Percentiles rank a stretch among this genome's conserved stretches.
These are phyloP conservation scores for Petrophora chlorosata DNA, from an alignment of 2,888 invertebrate genomes.

Conservation along the genomic window DNA sequence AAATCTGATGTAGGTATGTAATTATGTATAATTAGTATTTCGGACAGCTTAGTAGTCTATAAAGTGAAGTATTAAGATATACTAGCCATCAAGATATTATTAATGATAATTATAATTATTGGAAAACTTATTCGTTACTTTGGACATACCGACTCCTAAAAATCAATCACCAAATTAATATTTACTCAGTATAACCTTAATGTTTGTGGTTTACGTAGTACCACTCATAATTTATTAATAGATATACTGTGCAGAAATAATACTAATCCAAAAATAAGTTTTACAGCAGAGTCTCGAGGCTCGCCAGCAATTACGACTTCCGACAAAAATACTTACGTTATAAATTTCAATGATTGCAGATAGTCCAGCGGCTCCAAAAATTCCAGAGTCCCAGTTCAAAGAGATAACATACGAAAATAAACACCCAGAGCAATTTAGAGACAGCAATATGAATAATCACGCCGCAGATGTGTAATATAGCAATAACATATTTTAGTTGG, in stretches of 20 bases:
- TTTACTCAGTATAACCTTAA: too few species aligned
- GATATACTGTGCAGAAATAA: conserved; percentile 40
- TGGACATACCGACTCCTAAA: too few species aligned
- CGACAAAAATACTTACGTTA: conserved; percentile 33
- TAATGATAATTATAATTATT: too few species aligned
- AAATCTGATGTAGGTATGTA: too few species aligned
- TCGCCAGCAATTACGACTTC: conserved; percentile 27
- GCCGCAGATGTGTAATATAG: conserved; percentile 15
- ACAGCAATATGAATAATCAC: conserved; percentile 19
- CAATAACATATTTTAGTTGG: conserved; percentile 12
- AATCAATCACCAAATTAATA: too few species aligned
- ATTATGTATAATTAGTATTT: too few species aligned
- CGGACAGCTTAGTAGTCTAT: too few species aligned
- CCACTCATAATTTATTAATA: too few species aligned
- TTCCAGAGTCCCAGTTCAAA: conserved; percentile 29
- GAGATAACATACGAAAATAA: conserved; percentile 25
- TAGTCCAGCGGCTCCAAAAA: conserved; percentile 21
- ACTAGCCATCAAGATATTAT: too few species aligned
- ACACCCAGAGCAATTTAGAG: conserved; percentile 18
- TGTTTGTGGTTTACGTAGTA: too few species aligned
- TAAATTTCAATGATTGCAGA: conserved; percentile 20
- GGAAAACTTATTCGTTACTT: too few species aligned
- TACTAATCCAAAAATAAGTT: conserved; percentile 40
- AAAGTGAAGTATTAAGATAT: too few species aligned
- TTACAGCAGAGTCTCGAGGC: conserved; percentile 32